Percentiles rank a stretch among this genome's conserved stretches.
phyloP scores from a whole-genome alignment of 2,113 vertebrate species.

The Psephotus haematonotus region DNA sequence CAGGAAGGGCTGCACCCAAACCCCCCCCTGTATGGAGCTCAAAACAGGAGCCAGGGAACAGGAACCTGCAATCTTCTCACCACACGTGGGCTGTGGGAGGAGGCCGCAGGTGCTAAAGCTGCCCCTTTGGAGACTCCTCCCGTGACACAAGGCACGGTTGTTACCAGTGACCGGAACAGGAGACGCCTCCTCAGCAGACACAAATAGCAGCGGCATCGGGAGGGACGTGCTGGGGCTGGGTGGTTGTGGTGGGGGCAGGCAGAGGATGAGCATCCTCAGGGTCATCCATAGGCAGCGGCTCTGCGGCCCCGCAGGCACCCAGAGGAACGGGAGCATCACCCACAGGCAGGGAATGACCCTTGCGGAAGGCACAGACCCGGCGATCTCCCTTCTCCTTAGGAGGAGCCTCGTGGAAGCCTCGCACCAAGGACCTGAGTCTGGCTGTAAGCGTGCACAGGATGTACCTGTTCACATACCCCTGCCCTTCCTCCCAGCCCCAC shows the following conservation, averaged over 20 bases:
- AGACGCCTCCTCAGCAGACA: background rate
- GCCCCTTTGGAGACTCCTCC: background rate
- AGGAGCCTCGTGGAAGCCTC: background rate
- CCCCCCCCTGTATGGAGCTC: accelerated
- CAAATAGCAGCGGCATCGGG: background rate
- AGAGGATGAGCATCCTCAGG: accelerated
- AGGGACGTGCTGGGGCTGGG: background rate
- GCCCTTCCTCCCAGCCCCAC: background rate
- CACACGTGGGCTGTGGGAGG: background rate
- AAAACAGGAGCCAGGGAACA: background rate
- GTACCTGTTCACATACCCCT: accelerated
- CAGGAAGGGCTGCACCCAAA: background rate
- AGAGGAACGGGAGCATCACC: background rate
- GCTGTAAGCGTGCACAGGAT: background rate
- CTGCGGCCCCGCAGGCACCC: background rate
- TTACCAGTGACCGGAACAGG: background rate
- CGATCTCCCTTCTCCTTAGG: background rate
- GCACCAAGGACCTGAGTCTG: background rate
- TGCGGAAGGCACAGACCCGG: background rate
- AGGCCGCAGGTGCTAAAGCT: background rate
- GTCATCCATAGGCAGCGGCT: background rate
- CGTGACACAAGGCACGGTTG: background rate
- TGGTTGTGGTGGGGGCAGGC: background rate
- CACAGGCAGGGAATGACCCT: accelerated
- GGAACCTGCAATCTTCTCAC: constrained; percentile 29